Percentiles rank a stretch among this genome's conserved stretches.
phyloP scores from a whole-genome alignment of 1,140 invertebrate species.

The Zaprionus nigranus region DNA sequence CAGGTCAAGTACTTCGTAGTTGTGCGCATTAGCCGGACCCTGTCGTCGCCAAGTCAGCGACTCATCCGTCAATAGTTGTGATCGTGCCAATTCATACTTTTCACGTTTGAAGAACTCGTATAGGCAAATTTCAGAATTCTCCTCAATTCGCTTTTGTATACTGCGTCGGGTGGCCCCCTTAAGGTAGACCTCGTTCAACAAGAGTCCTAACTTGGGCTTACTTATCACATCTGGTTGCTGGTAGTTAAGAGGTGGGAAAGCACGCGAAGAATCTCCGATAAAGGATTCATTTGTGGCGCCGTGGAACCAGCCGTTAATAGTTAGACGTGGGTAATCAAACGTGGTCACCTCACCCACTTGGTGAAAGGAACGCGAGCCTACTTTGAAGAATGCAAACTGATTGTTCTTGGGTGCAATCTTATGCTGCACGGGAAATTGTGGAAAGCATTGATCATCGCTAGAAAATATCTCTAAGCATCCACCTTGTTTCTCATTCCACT shows the following conservation, averaged over 20 bases:
- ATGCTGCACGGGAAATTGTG: constrained; percentile 85
- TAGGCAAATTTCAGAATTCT: constrained; percentile 86
- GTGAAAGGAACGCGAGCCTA: constrained; percentile 84
- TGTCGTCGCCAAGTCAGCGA: constrained; percentile 85
- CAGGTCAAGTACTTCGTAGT: constrained; percentile 86
- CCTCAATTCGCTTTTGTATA: constrained; percentile 87
- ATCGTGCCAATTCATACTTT: constrained; percentile 84
- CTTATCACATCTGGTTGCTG: constrained; percentile 64
- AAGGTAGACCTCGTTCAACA: constrained; percentile 86
- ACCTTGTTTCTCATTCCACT: constrained; percentile 87
- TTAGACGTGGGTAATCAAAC: constrained; percentile 87
- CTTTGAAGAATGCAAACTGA: constrained; percentile 90
- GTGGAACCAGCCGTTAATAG: constrained; percentile 92
- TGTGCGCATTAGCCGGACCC: constrained; percentile 87
- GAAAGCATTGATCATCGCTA: constrained; percentile 86
- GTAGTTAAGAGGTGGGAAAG: constrained; percentile 69
- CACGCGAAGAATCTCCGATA: constrained; percentile 63
- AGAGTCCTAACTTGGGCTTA: constrained; percentile 78
- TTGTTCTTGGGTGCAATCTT: constrained; percentile 88
- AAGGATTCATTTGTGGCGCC: constrained; percentile 85
- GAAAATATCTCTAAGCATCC: constrained; percentile 88
- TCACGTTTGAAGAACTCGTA: constrained; percentile 85
- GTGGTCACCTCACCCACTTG: constrained; percentile 89
- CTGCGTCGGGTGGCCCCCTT: constrained; percentile 83
- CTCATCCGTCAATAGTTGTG: constrained; percentile 84